phyloP scores from a whole-genome alignment of 2,888 invertebrate genomes.

The Dendrolimus pini region DNA sequence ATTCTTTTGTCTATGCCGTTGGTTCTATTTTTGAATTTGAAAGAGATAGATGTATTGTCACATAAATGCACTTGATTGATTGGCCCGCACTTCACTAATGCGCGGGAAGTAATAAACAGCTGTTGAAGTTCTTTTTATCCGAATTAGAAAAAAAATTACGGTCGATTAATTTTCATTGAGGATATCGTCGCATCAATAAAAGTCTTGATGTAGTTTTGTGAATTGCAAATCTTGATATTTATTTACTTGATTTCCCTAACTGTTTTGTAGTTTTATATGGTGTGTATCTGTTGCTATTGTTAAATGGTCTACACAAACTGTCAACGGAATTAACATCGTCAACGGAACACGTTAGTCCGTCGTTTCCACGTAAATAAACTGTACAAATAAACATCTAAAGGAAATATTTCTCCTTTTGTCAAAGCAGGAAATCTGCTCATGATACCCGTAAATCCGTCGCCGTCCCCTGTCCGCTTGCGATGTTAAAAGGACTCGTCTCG shows the following conservation, averaged over 20 bases:
- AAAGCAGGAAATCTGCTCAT: conserved; percentile 67
- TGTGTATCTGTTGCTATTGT: no score
- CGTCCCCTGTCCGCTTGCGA: conserved; percentile 66
- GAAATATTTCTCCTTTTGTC: conserved; percentile 59
- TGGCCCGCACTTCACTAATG: conserved; percentile 67
- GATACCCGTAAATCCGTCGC: conserved; percentile 69
- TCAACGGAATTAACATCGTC: not conserved
- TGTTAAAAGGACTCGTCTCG: conserved; percentile 65
- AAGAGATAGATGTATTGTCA: conserved; percentile 59
- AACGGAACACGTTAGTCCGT: conserved; percentile 16
- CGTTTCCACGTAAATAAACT: conserved; percentile 18
- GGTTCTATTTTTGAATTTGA: conserved; percentile 12
- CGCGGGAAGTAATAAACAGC: conserved; percentile 68
- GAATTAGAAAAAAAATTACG: no score
- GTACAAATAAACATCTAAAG: conserved; percentile 17
- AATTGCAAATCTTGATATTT: no score
- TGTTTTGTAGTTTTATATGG: no score
- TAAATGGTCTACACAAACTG: not conserved
- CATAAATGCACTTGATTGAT: conserved; percentile 72
- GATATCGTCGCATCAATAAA: no score
- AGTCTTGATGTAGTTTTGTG: no score
- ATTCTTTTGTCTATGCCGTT: conserved; percentile 35
- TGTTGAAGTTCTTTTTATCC: conserved; percentile 28
- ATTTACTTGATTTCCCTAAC: no score
- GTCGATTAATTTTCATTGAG: no score